Base-by-base conservation (phyloP, 2,113 vertebrate genomes). In the Rana temporaria region DNA sequence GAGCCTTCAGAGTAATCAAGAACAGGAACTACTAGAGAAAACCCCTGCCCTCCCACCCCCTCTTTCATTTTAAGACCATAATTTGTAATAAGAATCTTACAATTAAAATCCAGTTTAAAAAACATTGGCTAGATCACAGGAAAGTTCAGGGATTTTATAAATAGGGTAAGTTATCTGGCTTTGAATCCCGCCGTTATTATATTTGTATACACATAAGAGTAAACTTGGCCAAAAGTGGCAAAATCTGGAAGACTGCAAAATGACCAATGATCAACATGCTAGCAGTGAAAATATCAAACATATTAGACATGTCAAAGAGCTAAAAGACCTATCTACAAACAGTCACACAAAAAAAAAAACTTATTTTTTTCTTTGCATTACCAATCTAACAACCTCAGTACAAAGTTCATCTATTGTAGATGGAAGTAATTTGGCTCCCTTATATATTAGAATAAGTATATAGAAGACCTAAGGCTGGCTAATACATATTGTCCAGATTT, bases 101-200 rank as follows among this genome's bases (percentile, higher is more conserved):
- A 60, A 83, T 75, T 82, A 66, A 83, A 52, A 83, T 52, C 20
- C 26, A 42, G 68, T 67, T 74, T 59, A 75, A 75, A 30, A 67
- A 74, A 60, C 11, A 22, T 38, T 74, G 52, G 17, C 19, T 38
- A n/a, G 14, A 62, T 42, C 22, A 32, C 56, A 75, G 22, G n/a
- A 75, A 75, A 73, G 42, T 73, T n/a, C 6, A 9, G 20, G 6
- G 17, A 4, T 5, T 11, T 57, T 19, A 17, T 75, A 75, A 75
- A 62, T 62, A 30, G 71, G 30, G 55, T 59, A 60, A 4, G 8
- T n/a, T 60, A 34, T 74, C 12, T 42, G 32, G 56, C 71, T n/a
- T 48, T 16, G 8, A 73, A 74, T 15, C 34, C 6, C 14, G 60
- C 42, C 8, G 19, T 38, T 55, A 38, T 38, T 38, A 6, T 38